Percentiles rank a stretch among this genome's conserved stretches.
phyloP scores from a whole-genome alignment of 2,113 vertebrate genomes.

The Rousettus leschenaultii region DNA sequence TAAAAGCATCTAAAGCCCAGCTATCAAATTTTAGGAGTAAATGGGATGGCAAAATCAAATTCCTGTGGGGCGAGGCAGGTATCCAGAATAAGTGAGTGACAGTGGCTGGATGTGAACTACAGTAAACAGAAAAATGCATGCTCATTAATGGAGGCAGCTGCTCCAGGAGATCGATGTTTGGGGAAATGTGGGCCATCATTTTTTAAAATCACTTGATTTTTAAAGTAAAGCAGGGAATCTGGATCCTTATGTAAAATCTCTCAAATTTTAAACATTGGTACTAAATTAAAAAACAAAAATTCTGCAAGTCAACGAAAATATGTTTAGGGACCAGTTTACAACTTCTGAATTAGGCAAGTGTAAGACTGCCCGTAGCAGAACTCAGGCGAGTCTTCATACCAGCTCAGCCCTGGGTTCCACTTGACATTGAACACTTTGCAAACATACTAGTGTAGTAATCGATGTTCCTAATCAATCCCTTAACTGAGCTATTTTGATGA shows the following conservation, averaged over 20 bases:
- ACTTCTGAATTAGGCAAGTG: not conserved
- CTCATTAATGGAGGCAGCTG: not conserved
- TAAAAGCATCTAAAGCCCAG: not conserved
- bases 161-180: not conserved
- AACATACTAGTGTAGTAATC: not conserved
- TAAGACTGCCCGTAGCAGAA: not conserved
- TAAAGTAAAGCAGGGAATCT: not conserved
- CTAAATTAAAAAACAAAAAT: not conserved
- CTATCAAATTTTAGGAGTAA: not conserved
- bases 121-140: not conserved
- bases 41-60: not conserved
- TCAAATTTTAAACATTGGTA: not conserved
- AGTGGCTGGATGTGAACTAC: not conserved
- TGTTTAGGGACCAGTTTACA: not conserved
- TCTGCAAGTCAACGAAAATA: not conserved
- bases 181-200: not conserved
- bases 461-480: not conserved
- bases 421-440: not conserved
- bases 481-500: not conserved
- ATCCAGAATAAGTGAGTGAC: not conserved
- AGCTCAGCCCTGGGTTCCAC: not conserved
- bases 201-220: constrained; percentile 9
- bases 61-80: not conserved
- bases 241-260: not conserved
- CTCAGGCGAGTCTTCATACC: not conserved